Base-by-base conservation (phyloP, 2,888 invertebrate species). In the Drosophila ustulata region DNA sequence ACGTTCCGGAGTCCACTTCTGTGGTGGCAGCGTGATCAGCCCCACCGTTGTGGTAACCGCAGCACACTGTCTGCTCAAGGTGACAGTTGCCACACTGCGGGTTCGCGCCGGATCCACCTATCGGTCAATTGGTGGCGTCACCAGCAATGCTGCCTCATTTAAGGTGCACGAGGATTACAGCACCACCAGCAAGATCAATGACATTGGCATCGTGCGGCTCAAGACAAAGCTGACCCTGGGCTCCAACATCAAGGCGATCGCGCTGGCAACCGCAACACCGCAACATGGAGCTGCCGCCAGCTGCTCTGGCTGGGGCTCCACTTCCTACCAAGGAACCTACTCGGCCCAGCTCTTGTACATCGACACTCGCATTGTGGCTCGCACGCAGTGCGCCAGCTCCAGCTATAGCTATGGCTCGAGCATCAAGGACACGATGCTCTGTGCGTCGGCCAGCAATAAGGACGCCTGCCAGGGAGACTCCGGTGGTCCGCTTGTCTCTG, bases 21-120 rank as follows among this genome's bases (percentile, higher is more conserved):
- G 95, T 75, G 94, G 95, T 0, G 95, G 94, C 0, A 90, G 93
- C 6, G 90, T 95, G 6, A 93, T 93, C 47, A 89, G 82, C 28
- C 90, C 92, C 43, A 93, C 93, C 30, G 78, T 88, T 7, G 92
- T 94, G 3, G 67, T 95, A 0, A 95, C 94, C 0, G 94, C 95
- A n/a, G 95, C 94, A 4, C 94, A 95, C 81, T 95, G 95, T 75
- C 91, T 91, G 52, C 62, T 92, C 47, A 41, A 41, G 13, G 45
- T 59, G 13, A 76, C 67, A 0, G 55, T 49, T 0, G 41, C 62
- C 1, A 67, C 41, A 4, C 41, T 84, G 0, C 39, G 18, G 5
- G 43, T 82, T 4, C 67, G 81, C 4, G 77, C 77, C 8, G 85
- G 85, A 7, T 77, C 80, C 9, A 47, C 32, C 1, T 50, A 39